A percentile compares a stretch with the other conserved stretches of the same genome.
phyloP scores from a whole-genome alignment of 2,888 invertebrate genomes.

The Macaria liturata region DNA sequence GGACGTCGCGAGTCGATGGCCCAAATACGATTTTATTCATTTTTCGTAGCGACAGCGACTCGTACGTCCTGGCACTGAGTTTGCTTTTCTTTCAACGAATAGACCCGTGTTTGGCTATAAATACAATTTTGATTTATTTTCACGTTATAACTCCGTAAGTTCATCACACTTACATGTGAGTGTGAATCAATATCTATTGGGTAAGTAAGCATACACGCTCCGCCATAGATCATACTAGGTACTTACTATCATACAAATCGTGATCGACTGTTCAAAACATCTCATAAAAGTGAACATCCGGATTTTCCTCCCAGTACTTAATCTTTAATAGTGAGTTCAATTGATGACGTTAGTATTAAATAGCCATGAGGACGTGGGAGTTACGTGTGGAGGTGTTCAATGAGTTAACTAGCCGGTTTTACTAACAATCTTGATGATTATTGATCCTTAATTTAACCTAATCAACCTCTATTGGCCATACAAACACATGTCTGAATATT shows the following conservation, averaged over 20 bases:
- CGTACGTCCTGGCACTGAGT: conserved; percentile 76
- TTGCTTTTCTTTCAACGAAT: conserved; percentile 65
- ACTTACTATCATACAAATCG: no score
- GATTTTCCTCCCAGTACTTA: no score
- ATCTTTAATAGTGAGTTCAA: neutral
- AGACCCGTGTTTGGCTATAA: conserved; percentile 16
- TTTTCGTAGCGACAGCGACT: conserved; percentile 77
- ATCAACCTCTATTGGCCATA: conserved; percentile 31
- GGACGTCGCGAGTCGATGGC: conserved; percentile 54
- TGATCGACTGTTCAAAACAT: no score
- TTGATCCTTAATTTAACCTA: conserved; percentile 20
- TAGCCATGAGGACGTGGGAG: conserved; percentile 52
- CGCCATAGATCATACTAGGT: no score
- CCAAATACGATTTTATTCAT: conserved; percentile 77
- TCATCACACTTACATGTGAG: no score
- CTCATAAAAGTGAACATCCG: no score
- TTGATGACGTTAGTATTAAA: conserved; percentile 10
- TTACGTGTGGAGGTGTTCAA: conserved; percentile 54
- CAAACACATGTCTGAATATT: conserved; percentile 6
- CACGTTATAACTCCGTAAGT: no score
- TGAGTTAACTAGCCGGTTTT: conserved; percentile 53
- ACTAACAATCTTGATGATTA: conserved; percentile 43
- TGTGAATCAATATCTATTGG: no score
- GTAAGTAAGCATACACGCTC: no score
- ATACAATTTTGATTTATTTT: neutral